Conservation (phyloP, 2,113 vertebrate genomes). For the Sciurus niger region DNA sequence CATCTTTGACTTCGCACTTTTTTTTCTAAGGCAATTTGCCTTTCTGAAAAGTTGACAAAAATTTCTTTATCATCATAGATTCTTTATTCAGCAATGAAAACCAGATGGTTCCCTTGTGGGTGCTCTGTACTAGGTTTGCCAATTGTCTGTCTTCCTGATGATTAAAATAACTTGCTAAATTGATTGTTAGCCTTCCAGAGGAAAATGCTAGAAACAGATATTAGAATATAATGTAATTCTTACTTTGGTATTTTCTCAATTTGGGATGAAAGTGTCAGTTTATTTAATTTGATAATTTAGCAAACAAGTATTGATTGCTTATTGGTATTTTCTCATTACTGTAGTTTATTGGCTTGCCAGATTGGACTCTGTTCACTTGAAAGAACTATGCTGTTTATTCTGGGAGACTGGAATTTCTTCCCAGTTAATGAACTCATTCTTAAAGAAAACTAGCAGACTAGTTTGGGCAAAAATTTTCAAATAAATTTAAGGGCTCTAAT, state of each 20-base stretch:
- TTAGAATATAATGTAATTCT: neutral
- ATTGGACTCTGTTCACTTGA: neutral
- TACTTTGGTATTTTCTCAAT: constrained; percentile 17
- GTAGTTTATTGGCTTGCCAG: neutral
- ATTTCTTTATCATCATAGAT: neutral
- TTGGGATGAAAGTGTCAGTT: neutral
- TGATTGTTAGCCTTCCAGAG: constrained; percentile 2
- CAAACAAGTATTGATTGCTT: neutral
- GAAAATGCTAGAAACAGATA: neutral
- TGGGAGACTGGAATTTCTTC: neutral
- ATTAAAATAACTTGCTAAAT: constrained; percentile 48
- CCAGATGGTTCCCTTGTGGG: neutral
- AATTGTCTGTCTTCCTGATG: neutral
- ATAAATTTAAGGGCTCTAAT: neutral
- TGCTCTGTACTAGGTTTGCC: neutral
- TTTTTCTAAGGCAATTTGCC: constrained; percentile 7
- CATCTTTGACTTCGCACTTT: neutral
- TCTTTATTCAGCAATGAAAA: constrained; percentile 41
- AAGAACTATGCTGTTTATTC: neutral
- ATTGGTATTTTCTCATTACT: neutral
- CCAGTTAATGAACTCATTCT: neutral
- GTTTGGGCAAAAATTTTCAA: neutral
- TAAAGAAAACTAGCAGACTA: constrained; percentile 1
- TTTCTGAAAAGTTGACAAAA: constrained; percentile 19
- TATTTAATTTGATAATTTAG: neutral